Evolutionary conservation across 2,888 invertebrate species (phyloP), one percentile per base, ranked within the genome.

Genomic region (Anthoptus insignis): DNA sequence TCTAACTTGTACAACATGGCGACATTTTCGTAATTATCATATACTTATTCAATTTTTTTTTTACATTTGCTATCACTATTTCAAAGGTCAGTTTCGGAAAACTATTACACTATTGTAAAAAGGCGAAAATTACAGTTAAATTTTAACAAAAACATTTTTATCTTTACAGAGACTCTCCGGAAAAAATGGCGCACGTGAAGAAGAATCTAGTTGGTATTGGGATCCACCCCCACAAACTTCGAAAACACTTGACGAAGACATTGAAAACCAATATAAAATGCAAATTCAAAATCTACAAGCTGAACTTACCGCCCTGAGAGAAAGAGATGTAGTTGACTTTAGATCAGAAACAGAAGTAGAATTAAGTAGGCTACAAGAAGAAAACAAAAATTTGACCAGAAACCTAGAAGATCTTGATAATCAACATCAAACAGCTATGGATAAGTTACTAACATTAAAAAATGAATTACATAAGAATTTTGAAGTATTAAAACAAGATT

Each of bases 361-460:
- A 80, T 77, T 95, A 14, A 78, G 80, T 1, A 88, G 93, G 42
- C 83, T 96, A 0, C 88, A 92, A 74, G 93, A 94, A 76, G 95
- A 95, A 78, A 95, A 95, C 69, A 89, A 87, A 70, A 93, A 93
- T 68, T 87, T 96, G 19, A 91, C 94, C 16, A 80, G 82, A 5
- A 95, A 93, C 73, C 86, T 97, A 59, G 96, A 96, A 74, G 96
- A 97, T 78, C 84, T 97, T 72, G 97, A 97, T 77, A 93, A 84
- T 52, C 96, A 97, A 82, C 96, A 97, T 79, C 95, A 96, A 75
- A 87, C 94, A 74, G 97, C 96, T 0, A 95, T 96, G 85, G 95
- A 94, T 69, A 93, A 92, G 76, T 82, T 95, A 16, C 76, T 95
- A 0, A 77, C 90, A 4, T 75, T 94, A 39, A 95, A 95, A 74